Evolutionary conservation across 92 coral and sea anemone species (phyloP), one percentile per base, ranked within the genome.

Genomic region (Porites lobata): DNA sequence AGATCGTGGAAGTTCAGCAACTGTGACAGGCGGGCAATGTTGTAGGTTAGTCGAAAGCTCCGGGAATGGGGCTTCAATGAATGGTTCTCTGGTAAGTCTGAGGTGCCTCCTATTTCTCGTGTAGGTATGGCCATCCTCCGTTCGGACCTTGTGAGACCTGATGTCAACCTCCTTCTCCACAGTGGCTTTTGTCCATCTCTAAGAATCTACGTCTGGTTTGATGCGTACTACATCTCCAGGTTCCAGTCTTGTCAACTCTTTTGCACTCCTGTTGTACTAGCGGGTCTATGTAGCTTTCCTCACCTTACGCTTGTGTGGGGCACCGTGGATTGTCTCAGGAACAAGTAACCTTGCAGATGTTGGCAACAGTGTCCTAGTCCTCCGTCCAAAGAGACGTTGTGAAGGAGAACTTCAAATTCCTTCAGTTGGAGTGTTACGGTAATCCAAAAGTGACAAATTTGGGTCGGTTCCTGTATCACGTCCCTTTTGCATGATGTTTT

Each of bases 101-200:
- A 56, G 56, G 19, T 72, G 70, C 29, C 70, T 65, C 11, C 24
- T 21, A 18, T 71, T 29, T 56, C 76, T 71, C 17, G 54, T 13
- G 56, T 32, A 71, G 19, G 56, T 43, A 32, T 7, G 53, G 18
- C 57, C 76, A 71, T 71, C 58, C 52, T 71, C 76, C 47, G 76
- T 71, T 3, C 56, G 53, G 53, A 47, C 53, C 20, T 43, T 20
- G 47, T 43, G 1, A 38, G 47, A 68, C 9, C 73, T 73, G 18
- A 73, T 47, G n/a, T 73, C 68, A 10, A 57, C 67, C 14, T 76
- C 81, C 81, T 58, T 57, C 29, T 58, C 81, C 14, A 76, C 67
- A 20, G 68, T 11, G 1, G 71, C 82, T 12, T 59, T 78, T 29
- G 82, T 22, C 82, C 71, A 57, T 71, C 63, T 38, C 54, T 18